Conservation (phyloP, 64 coral and sea anemone genomes). For the Pocillopora damicornis region DNA sequence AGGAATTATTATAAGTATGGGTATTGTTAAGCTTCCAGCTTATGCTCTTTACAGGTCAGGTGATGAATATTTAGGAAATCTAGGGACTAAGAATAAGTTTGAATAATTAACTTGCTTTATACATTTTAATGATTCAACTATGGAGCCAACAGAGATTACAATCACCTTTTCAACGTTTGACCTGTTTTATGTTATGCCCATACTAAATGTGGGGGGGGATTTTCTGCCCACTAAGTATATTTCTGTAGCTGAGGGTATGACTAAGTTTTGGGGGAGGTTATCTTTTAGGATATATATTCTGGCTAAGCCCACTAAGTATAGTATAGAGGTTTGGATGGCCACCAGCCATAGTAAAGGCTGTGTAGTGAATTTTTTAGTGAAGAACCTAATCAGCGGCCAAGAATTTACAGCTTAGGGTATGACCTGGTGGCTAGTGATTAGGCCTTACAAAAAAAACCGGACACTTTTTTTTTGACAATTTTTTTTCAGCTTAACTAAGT, state of each 20-base stretch:
- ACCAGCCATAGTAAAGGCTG: conserved; percentile 46
- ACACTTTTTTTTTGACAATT: conserved; percentile 6
- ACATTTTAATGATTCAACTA: neutral
- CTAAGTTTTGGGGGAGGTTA: neutral
- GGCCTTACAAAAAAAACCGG: neutral
- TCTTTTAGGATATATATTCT: conserved; percentile 61
- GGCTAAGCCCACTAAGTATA: conserved; percentile 57
- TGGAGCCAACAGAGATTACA: neutral
- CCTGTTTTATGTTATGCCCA: neutral
- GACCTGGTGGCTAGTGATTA: conserved; percentile 24
- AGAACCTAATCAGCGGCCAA: neutral
- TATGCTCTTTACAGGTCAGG: conserved; percentile 1
- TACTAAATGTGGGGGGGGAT: neutral
- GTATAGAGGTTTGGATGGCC: conserved; percentile 44
- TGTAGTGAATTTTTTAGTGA: conserved; percentile 33
- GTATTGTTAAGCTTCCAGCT: conserved; percentile 2
- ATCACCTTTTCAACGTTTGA: conserved; percentile 5
- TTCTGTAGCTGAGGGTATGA: neutral
- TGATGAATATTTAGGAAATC: conserved; percentile 1
- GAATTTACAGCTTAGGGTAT: conserved; percentile 1
- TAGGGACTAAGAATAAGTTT: neutral
- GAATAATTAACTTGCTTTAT: neutral
- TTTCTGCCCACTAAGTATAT: conserved; percentile 6
- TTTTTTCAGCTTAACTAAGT: neutral
- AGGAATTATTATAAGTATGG: conserved; percentile 6